These are phyloP conservation scores for Ectemnius continuus DNA, from an alignment of 2,888 invertebrate genomes.

Conservation along the genomic window DNA sequence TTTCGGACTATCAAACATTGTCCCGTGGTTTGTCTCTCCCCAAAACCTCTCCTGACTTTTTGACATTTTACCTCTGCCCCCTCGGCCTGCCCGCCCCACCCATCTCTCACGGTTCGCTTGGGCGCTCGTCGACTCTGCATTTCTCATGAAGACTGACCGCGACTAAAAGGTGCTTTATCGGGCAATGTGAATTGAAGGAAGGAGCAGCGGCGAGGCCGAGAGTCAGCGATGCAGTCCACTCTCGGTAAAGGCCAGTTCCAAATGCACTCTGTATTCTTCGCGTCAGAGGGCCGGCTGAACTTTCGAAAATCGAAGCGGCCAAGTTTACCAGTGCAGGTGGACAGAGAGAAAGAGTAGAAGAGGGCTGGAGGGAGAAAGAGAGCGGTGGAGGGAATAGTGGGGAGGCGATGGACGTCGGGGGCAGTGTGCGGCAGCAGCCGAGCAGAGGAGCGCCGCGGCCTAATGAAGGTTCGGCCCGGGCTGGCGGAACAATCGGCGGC, in stretches of 20 bases:
- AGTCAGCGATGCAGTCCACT: too few relatives aligned
- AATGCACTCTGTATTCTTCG: background rate
- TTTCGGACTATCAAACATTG: slow-evolving; percentile 5
- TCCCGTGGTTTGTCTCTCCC: too few relatives aligned
- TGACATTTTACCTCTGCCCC: background rate
- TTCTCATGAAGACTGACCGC: too few relatives aligned
- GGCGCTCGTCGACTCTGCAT: background rate
- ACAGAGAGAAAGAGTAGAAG: too few relatives aligned
- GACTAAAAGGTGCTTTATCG: too few relatives aligned
- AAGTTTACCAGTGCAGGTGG: slow-evolving; percentile 7
- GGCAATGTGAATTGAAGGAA: too few relatives aligned
- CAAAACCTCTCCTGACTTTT: background rate
- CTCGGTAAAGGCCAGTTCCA: slow-evolving; percentile 2
- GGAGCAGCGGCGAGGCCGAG: too few relatives aligned
- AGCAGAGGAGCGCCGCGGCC: slow-evolving; percentile 16
- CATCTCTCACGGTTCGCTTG: background rate
- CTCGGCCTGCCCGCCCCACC: background rate
- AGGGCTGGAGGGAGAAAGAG: too few relatives aligned
- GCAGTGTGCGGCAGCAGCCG: background rate
- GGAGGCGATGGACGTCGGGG: background rate
- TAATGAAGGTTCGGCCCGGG: slow-evolving; percentile 43
- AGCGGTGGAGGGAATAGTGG: background rate
- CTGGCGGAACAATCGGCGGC: slow-evolving; percentile 42
- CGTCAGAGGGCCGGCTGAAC: background rate
- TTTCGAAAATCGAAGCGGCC: slow-evolving; percentile 12